phyloP scores from a whole-genome alignment of 2,113 vertebrate species.

The Crotalus helleri region DNA sequence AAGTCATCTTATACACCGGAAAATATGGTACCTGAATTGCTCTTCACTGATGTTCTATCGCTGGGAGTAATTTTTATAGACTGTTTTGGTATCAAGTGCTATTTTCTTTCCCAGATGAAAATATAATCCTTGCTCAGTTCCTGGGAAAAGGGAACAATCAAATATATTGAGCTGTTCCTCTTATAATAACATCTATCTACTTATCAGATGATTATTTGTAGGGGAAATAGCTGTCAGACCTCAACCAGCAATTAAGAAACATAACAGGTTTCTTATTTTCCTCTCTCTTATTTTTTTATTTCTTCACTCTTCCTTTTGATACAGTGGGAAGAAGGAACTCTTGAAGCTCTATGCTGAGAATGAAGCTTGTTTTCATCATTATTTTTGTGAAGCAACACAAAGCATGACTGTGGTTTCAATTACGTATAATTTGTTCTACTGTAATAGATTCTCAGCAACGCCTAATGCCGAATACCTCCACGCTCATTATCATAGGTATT shows the following conservation, averaged over 20 bases:
- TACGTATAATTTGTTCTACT: constrained; percentile 2
- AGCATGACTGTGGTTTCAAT: neutral
- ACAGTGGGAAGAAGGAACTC: constrained; percentile 8
- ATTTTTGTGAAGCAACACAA: constrained; percentile 25
- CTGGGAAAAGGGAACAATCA: neutral
- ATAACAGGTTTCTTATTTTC: neutral
- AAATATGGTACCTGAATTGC: neutral
- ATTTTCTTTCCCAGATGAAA: neutral
- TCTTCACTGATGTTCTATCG: neutral
- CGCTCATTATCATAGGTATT: constrained; percentile 20
- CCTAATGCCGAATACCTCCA: neutral
- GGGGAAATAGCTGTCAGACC: neutral
- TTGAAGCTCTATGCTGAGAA: constrained; percentile 5
- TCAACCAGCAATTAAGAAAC: neutral
- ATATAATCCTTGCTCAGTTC: neutral
- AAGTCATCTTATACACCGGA: no score
- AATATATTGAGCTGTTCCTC: neutral
- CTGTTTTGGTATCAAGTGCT: neutral
- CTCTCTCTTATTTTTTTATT: neutral
- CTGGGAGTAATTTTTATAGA: neutral
- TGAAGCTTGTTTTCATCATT: neutral
- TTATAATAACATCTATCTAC: neutral
- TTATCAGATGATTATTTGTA: neutral
- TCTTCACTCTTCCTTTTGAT: neutral
- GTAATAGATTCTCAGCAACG: constrained; percentile 2